phyloP scores from a whole-genome alignment of 2,888 invertebrate genomes.

The Geophilus truncorum region DNA sequence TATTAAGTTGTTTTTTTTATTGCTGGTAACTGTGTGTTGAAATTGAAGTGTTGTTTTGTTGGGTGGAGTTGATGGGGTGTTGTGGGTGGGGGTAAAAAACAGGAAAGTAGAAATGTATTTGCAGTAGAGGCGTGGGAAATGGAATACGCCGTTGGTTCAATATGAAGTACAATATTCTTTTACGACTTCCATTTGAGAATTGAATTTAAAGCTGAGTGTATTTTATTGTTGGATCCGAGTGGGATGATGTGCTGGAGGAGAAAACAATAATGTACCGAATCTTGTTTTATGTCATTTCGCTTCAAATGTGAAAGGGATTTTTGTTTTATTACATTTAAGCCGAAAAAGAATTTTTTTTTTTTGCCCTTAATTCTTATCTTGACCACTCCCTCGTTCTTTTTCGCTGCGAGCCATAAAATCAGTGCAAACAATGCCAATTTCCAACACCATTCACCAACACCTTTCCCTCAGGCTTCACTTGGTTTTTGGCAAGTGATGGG shows the following conservation, averaged over 20 bases:
- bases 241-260: neutral
- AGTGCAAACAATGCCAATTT: slow-evolving; percentile 1
- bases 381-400: neutral
- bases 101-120: neutral
- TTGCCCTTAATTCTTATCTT: neutral
- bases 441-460: slow-evolving; percentile 5
- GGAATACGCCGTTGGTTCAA: neutral
- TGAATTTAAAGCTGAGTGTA: slow-evolving; percentile 7
- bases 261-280: neutral
- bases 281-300: neutral
- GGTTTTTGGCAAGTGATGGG: slow-evolving; percentile 1
- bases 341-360: neutral
- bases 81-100: too few species aligned
- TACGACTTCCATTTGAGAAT: neutral
- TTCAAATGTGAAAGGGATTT: neutral
- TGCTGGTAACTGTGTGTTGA: neutral
- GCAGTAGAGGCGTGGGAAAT: neutral
- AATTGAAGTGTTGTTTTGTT: neutral
- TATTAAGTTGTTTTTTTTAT: neutral
- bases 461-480: neutral
- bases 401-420: neutral
- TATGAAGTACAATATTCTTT: neutral
- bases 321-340: neutral
- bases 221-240: neutral
- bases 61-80: too few species aligned